Percentiles rank a stretch among this genome's conserved stretches.
Conservation (phyloP, 2,888 invertebrate genomes). For the Drosophila algonquin region DNA sequence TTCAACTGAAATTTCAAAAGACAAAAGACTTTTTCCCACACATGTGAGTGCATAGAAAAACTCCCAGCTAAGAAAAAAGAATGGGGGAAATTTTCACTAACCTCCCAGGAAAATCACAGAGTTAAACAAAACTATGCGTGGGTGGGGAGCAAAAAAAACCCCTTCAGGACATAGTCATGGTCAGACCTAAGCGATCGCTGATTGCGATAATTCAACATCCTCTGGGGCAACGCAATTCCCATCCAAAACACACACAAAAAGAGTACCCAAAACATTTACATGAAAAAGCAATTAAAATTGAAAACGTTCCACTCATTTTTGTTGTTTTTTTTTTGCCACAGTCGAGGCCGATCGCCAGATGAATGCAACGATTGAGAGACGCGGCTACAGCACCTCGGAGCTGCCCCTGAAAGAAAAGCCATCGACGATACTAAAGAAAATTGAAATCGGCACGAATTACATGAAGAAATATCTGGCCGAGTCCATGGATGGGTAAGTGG, state of each 20-base stretch:
- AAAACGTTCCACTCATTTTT: slow-evolving; percentile 14
- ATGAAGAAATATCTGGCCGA: slow-evolving; percentile 82
- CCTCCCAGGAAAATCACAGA: too few species aligned
- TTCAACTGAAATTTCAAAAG: neutral
- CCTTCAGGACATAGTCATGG: neutral
- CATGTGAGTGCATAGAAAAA: neutral
- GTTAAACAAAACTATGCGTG: neutral
- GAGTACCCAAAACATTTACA: slow-evolving; percentile 12
- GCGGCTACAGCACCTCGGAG: slow-evolving; percentile 81
- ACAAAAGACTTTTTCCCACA: slow-evolving; percentile 5
- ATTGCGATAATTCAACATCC: slow-evolving; percentile 19
- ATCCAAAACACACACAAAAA: neutral
- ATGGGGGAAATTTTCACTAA: slow-evolving; percentile 3
- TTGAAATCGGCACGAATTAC: slow-evolving; percentile 82
- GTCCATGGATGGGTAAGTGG: slow-evolving; percentile 82
- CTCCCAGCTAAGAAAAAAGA: neutral
- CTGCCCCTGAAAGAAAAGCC: slow-evolving; percentile 82
- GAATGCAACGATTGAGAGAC: slow-evolving; percentile 77
- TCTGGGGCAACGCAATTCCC: slow-evolving; percentile 12
- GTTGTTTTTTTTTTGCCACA: slow-evolving; percentile 43
- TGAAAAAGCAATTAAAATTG: slow-evolving; percentile 46
- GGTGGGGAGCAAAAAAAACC: slow-evolving; percentile 18
- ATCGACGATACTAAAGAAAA: slow-evolving; percentile 83
- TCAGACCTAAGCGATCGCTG: slow-evolving; percentile 9
- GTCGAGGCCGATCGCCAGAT: slow-evolving; percentile 83